Evolutionary conservation across 2,888 invertebrate genomes (phyloP).

Genomic region (Brachypterus glaber): DNA sequence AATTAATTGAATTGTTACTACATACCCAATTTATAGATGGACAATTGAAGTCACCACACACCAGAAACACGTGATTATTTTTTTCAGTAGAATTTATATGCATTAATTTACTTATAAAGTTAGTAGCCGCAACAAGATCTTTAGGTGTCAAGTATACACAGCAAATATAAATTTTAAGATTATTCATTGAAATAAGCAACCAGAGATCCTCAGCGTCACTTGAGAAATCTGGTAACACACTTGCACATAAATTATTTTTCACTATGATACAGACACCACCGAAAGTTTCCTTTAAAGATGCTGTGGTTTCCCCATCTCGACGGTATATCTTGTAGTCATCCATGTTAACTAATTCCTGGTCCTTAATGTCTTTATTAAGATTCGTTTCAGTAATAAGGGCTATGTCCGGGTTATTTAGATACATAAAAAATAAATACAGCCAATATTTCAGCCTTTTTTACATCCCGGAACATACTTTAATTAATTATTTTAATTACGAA

Average conservation of each 20-base stretch:
- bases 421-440: too few relatives aligned
- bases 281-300: slow-evolving; percentile 7
- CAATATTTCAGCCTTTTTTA: too few relatives aligned
- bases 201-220: slow-evolving; percentile 9
- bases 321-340: slow-evolving; percentile 11
- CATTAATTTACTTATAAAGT: too few relatives aligned
- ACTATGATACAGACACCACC: slow-evolving; percentile 10
- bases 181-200: slow-evolving; percentile 1
- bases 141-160: slow-evolving; percentile 8
- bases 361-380: slow-evolving; percentile 8
- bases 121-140: slow-evolving; percentile 4
- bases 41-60: slow-evolving; percentile 3
- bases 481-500: too few relatives aligned
- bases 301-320: slow-evolving; percentile 9
- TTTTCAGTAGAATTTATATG: background rate
- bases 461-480: too few relatives aligned
- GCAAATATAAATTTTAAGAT: slow-evolving; percentile 1
- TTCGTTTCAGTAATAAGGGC: too few relatives aligned
- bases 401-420: too few relatives aligned
- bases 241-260: slow-evolving; percentile 8
- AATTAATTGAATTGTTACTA: too few relatives aligned
- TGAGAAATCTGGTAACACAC: slow-evolving; percentile 1
- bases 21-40: too few relatives aligned
- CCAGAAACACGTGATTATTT: slow-evolving; percentile 1
- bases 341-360: slow-evolving; percentile 8